phyloP scores from a whole-genome alignment of 2,113 vertebrate genomes.

The Puntigrus tetrazona region DNA sequence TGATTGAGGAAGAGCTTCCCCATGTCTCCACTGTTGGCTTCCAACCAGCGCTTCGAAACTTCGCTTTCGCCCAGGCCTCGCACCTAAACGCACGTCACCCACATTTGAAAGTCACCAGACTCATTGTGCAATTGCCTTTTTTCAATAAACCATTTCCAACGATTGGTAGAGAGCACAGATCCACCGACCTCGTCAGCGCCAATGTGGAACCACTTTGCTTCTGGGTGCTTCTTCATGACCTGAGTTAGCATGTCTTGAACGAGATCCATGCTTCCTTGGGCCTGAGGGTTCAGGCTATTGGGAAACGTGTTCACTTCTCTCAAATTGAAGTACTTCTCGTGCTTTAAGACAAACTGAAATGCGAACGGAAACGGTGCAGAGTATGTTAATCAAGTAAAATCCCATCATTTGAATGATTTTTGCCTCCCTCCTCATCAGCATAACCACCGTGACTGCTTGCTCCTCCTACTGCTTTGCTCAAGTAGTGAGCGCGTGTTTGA shows the following conservation, averaged over 20 bases:
- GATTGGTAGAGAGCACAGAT: neutral
- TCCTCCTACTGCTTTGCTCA: neutral
- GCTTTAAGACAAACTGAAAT: slow-evolving; percentile 79
- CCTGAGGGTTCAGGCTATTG: slow-evolving; percentile 79
- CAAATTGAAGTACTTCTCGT: slow-evolving; percentile 70
- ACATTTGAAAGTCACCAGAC: neutral
- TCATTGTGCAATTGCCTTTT: neutral
- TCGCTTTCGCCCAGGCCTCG: slow-evolving; percentile 74
- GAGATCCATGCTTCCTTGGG: slow-evolving; percentile 64
- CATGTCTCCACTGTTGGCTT: slow-evolving; percentile 59
- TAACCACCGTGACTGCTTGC: neutral
- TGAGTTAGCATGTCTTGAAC: slow-evolving; percentile 71
- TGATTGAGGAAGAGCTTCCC: slow-evolving; percentile 76
- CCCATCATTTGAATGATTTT: neutral
- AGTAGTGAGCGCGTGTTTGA: neutral
- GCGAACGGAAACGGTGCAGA: neutral
- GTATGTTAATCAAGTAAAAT: neutral
- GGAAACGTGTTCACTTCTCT: slow-evolving; percentile 76
- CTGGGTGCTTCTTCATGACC: slow-evolving; percentile 73
- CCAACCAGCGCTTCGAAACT: slow-evolving; percentile 77
- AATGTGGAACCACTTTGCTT: slow-evolving; percentile 73
- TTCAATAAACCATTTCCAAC: neutral
- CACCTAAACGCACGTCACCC: slow-evolving; percentile 66
- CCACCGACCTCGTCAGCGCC: slow-evolving; percentile 71
- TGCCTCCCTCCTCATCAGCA: neutral